These are phyloP conservation scores for Agriopis marginaria DNA, from an alignment of 2,888 invertebrate genomes.

Conservation along the genomic window DNA sequence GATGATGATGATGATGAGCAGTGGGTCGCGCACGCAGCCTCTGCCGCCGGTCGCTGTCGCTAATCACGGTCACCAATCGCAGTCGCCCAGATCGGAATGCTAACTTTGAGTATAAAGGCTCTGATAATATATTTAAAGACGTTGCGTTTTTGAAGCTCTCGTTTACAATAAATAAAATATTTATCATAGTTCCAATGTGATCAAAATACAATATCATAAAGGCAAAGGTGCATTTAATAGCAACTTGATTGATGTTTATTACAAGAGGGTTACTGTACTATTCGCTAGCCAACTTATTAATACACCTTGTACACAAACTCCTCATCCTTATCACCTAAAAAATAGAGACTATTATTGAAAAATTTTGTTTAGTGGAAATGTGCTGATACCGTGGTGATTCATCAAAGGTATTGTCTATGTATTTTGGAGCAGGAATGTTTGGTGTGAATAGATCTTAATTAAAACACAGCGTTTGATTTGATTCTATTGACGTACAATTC, in stretches of 20 bases:
- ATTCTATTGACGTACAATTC: slow-evolving; percentile 59
- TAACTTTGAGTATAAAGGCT: too few species aligned
- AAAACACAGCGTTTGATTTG: slow-evolving; percentile 53
- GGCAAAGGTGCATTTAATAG: slow-evolving; percentile 77
- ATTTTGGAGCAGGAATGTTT: slow-evolving; percentile 43
- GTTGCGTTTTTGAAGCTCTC: too few species aligned
- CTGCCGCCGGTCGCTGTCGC: too few species aligned
- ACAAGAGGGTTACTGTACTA: slow-evolving; percentile 55
- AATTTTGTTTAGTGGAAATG: slow-evolving; percentile 1
- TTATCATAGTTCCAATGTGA: slow-evolving; percentile 51
- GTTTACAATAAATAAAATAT: neutral
- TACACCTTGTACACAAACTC: neutral
- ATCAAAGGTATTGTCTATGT: slow-evolving; percentile 48
- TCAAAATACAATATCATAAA: slow-evolving; percentile 56
- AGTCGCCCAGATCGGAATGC: too few species aligned
- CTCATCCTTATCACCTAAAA: neutral
- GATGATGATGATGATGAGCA: too few species aligned
- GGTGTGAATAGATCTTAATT: slow-evolving; percentile 57
- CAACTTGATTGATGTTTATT: slow-evolving; percentile 76
- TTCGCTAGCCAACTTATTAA: slow-evolving; percentile 38
- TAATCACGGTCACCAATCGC: too few species aligned
- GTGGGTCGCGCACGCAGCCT: too few species aligned
- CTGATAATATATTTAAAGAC: too few species aligned
- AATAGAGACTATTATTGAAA: slow-evolving; percentile 37
- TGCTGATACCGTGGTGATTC: slow-evolving; percentile 36